These are phyloP conservation scores for Macrosteles quadrilineatus DNA, from an alignment of 1,140 invertebrate species.

Conservation along the genomic window DNA sequence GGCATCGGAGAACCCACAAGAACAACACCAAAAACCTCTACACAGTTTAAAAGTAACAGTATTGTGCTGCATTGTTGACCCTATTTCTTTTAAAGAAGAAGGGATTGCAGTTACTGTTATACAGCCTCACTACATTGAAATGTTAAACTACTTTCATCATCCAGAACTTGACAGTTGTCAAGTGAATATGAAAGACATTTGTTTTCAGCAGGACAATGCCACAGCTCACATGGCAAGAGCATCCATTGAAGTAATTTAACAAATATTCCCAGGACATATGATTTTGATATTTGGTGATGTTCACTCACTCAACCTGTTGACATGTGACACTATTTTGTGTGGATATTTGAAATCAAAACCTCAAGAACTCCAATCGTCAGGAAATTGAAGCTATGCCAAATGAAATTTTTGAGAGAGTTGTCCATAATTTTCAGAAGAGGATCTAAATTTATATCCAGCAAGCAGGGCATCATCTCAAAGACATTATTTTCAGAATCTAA, in stretches of 20 bases:
- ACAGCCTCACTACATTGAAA: slow-evolving; percentile 36
- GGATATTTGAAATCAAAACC: slow-evolving; percentile 10
- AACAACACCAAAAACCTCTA: slow-evolving; percentile 44
- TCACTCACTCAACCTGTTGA: slow-evolving; percentile 7
- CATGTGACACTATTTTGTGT: slow-evolving; percentile 3
- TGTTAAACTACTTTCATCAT: slow-evolving; percentile 34
- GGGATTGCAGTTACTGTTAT: slow-evolving; percentile 33
- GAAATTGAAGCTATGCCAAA: slow-evolving; percentile 34
- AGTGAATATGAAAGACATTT: neutral
- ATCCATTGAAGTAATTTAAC: neutral
- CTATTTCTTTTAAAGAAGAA: slow-evolving; percentile 38
- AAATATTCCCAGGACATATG: slow-evolving; percentile 13
- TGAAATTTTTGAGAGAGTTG: slow-evolving; percentile 31
- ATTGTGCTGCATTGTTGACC: slow-evolving; percentile 39
- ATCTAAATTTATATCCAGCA: slow-evolving; percentile 22
- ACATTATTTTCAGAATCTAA: slow-evolving; percentile 28
- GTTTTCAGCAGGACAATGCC: neutral
- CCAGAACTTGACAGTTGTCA: slow-evolving; percentile 32
- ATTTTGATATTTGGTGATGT: slow-evolving; percentile 9
- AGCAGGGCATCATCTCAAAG: slow-evolving; percentile 21
- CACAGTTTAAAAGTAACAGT: slow-evolving; percentile 45
- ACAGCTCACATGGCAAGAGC: slow-evolving; percentile 13
- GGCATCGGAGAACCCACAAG: slow-evolving; percentile 40
- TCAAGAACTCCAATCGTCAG: slow-evolving; percentile 32
- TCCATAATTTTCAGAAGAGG: slow-evolving; percentile 24